phyloP scores from a whole-genome alignment of 2,888 invertebrate species.

The Rhorus exstirpatorius region DNA sequence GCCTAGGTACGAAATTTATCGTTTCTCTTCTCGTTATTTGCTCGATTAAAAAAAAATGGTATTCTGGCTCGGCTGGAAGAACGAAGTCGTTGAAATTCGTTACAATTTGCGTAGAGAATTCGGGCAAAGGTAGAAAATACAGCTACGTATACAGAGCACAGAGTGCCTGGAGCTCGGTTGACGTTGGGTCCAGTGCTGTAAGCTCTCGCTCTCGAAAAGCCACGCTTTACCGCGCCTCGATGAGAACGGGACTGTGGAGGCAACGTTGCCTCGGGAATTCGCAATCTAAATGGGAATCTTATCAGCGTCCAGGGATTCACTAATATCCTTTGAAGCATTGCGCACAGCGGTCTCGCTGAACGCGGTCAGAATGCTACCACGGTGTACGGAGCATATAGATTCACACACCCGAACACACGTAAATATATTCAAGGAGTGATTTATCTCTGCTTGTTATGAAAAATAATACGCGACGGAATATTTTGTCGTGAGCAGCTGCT shows the following conservation, averaged over 20 bases:
- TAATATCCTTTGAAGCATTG: slow-evolving; percentile 76
- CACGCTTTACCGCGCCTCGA: slow-evolving; percentile 13
- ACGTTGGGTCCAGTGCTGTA: not conserved
- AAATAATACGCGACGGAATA: slow-evolving; percentile 63
- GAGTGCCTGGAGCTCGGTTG: not conserved
- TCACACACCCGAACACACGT: not conserved
- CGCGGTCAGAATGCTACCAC: slow-evolving; percentile 31
- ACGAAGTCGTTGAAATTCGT: slow-evolving; percentile 51
- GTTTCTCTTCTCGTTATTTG: not conserved
- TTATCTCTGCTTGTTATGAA: slow-evolving; percentile 70
- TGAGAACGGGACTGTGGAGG: slow-evolving; percentile 22
- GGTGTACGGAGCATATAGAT: not conserved
- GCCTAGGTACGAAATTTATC: too few relatives aligned
- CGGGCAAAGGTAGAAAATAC: not conserved
- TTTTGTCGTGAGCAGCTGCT: slow-evolving; percentile 57
- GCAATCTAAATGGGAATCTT: slow-evolving; percentile 78
- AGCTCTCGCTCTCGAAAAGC: slow-evolving; percentile 19
- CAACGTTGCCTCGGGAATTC: slow-evolving; percentile 55
- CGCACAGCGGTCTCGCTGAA: slow-evolving; percentile 56
- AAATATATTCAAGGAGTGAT: slow-evolving; percentile 39
- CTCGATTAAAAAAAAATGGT: not conserved
- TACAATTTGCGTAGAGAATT: slow-evolving; percentile 26
- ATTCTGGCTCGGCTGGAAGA: slow-evolving; percentile 17
- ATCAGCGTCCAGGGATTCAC: slow-evolving; percentile 74
- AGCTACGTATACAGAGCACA: not conserved